Conservation (phyloP, 1,140 invertebrate genomes). For the Penaeus indicus region DNA sequence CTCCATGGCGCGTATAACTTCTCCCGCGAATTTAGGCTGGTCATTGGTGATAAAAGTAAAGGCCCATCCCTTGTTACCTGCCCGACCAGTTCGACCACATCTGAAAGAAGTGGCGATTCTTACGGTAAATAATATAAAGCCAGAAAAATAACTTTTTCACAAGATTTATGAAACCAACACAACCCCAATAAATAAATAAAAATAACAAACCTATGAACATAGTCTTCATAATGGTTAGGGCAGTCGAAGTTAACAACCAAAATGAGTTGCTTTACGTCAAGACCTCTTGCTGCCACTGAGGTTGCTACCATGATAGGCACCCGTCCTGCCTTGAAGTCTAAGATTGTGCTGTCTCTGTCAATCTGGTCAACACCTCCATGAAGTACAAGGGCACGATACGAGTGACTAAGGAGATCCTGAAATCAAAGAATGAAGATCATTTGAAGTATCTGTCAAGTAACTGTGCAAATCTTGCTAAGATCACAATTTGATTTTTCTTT, state of each 20-base stretch:
- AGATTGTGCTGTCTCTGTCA: conserved; percentile 97
- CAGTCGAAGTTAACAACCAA: conserved; percentile 99
- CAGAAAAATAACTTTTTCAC: not conserved
- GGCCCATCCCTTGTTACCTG: conserved; percentile 96
- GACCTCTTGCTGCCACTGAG: conserved; percentile 76
- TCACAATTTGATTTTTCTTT: not conserved
- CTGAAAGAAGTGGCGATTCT: conserved; percentile 19
- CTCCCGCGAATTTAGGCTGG: conserved; percentile 92
- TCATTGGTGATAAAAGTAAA: conserved; percentile 98
- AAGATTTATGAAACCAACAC: not conserved
- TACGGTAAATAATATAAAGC: not conserved
- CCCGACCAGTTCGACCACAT: conserved; percentile 78
- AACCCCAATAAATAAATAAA: not conserved
- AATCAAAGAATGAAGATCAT: conserved; percentile 70
- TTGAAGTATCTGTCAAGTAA: not conserved
- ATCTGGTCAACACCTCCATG: conserved; percentile 99
- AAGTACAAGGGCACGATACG: conserved; percentile 94
- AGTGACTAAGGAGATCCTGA: conserved; percentile 96
- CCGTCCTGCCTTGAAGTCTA: conserved; percentile 97
- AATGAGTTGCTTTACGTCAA: conserved; percentile 98
- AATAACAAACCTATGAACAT: conserved; percentile 90
- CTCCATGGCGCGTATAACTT: conserved; percentile 92
- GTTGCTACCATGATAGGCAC: conserved; percentile 76
- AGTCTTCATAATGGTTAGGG: conserved; percentile 99
- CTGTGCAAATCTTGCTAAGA: not conserved